Conservation (phyloP, 1,140 invertebrate genomes). For the Pogonomyrmex barbatus region DNA sequence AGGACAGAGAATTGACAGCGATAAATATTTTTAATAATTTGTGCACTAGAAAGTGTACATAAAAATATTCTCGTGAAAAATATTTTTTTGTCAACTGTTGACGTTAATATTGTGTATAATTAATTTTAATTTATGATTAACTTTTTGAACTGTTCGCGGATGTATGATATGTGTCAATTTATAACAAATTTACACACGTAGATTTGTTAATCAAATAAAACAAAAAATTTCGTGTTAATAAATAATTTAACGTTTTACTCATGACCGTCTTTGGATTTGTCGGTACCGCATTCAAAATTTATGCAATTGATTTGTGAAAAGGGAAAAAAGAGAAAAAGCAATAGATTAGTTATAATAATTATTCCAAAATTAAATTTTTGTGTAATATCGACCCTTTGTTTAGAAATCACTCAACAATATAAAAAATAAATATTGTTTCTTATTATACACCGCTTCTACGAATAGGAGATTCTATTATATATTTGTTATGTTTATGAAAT, state of each 20-base stretch:
- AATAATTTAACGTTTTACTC: background rate
- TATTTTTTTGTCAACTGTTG: background rate
- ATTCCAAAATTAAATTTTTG: background rate
- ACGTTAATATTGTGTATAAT: background rate
- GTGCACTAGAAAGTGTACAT: background rate
- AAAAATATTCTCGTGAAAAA: background rate
- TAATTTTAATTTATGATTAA: background rate
- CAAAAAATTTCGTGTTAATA: background rate
- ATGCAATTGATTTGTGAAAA: background rate
- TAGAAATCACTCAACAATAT: background rate
- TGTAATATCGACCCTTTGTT: background rate
- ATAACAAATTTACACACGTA: background rate
- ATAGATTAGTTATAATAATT: no score
- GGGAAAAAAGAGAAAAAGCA: background rate
- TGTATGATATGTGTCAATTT: background rate
- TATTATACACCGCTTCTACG: background rate
- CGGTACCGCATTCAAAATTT: background rate
- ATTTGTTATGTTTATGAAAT: conserved; percentile 47
- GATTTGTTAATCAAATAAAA: background rate
- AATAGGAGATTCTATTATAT: conserved; percentile 6
- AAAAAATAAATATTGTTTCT: background rate
- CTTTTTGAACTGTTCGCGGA: background rate
- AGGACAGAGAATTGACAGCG: background rate
- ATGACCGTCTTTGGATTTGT: background rate
- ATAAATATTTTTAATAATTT: background rate